Evolutionary conservation across 1,140 invertebrate genomes (phyloP).

Genomic region (Listronotus oregonensis): DNA sequence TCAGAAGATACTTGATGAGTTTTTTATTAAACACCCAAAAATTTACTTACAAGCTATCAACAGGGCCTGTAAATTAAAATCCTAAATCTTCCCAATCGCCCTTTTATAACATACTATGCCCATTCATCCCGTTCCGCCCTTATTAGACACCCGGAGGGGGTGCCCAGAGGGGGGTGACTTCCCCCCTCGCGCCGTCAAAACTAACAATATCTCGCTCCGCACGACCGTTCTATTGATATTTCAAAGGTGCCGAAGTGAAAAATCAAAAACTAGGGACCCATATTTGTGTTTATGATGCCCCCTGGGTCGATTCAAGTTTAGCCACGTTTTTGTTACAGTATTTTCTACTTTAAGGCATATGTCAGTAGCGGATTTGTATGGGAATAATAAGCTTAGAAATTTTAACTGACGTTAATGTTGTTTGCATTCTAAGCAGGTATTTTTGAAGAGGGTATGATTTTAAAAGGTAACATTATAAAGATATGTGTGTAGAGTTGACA

Average conservation of each 20-base stretch:
- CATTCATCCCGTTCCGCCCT: conserved; percentile 41
- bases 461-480: too few species aligned
- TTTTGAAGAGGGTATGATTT: conserved; percentile 14
- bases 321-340: conserved; percentile 54
- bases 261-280: conserved; percentile 52
- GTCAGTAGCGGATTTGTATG: conserved; percentile 41
- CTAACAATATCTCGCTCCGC: conserved; percentile 47
- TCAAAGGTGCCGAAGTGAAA: conserved; percentile 56
- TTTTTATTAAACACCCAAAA: not conserved
- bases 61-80: too few species aligned
- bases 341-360: conserved; percentile 49
- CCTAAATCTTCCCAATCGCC: too few species aligned
- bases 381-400: conserved; percentile 51
- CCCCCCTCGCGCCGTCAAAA: conserved; percentile 31
- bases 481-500: too few species aligned
- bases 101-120: too few species aligned
- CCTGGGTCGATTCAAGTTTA: conserved; percentile 52
- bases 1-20: too few species aligned
- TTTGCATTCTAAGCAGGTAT: conserved; percentile 31
- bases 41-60: not conserved
- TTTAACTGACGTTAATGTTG: conserved; percentile 41
- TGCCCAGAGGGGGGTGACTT: conserved; percentile 30
- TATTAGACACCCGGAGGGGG: conserved; percentile 48
- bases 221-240: conserved; percentile 47
- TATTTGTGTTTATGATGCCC: conserved; percentile 55